Conservation (phyloP, 2,797 vertebrate species). For the Rhinophrynus dorsalis region DNA sequence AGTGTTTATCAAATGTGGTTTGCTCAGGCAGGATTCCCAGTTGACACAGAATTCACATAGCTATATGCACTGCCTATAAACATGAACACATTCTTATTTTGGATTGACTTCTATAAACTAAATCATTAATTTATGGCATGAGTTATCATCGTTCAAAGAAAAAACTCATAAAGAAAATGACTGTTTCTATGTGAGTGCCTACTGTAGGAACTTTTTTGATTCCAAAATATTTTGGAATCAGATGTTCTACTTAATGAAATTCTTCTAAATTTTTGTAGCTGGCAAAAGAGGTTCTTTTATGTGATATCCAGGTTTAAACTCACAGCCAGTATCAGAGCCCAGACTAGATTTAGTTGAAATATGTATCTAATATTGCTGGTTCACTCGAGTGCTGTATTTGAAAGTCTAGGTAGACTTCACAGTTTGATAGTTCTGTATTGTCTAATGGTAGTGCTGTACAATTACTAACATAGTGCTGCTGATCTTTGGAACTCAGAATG, state of each 20-base stretch:
- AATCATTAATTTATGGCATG: background rate
- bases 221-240: background rate
- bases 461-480: background rate
- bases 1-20: slow-evolving; percentile 40
- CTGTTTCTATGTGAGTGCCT: background rate
- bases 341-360: background rate
- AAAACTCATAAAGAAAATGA: background rate
- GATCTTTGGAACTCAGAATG: background rate
- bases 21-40: slow-evolving; percentile 53
- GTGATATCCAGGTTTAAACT: background rate
- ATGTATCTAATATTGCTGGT: background rate
- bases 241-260: background rate
- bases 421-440: background rate
- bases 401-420: background rate
- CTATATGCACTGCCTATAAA: slow-evolving; percentile 31
- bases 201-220: background rate
- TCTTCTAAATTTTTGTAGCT: background rate
- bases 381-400: background rate
- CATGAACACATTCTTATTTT: slow-evolving; percentile 17
- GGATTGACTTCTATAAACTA: background rate
- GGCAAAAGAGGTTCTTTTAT: background rate
- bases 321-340: background rate
- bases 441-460: background rate
- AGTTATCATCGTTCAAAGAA: no score
- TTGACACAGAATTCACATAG: slow-evolving; percentile 51